Conservation (phyloP, 2,113 vertebrate genomes). For the Sander vitreus region DNA sequence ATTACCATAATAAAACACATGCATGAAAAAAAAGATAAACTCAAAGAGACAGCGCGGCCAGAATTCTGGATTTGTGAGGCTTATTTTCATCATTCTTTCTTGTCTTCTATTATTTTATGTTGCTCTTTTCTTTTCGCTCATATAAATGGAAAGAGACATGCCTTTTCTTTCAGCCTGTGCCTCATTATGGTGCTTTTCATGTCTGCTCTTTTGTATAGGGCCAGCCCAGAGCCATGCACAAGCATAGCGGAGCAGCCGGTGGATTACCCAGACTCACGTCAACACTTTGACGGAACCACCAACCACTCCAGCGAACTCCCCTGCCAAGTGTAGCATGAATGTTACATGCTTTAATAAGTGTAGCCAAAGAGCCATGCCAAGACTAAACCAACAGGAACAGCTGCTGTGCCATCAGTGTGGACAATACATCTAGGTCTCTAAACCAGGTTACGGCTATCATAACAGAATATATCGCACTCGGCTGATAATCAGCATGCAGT, state of each 20-base stretch:
- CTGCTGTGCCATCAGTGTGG: constrained; percentile 59
- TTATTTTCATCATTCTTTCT: constrained; percentile 83
- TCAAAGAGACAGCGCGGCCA: constrained; percentile 82
- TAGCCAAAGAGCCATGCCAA: constrained; percentile 68
- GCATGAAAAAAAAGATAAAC: constrained; percentile 80
- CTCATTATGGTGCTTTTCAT: constrained; percentile 84
- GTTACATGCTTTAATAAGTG: constrained; percentile 76
- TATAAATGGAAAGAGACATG: constrained; percentile 81
- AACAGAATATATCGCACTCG: constrained; percentile 55
- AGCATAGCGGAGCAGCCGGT: constrained; percentile 69
- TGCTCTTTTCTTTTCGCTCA: constrained; percentile 78
- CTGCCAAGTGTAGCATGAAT: constrained; percentile 63
- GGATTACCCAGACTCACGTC: constrained; percentile 74
- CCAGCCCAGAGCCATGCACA: constrained; percentile 63
- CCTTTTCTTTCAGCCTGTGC: constrained; percentile 80
- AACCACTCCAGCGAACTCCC: constrained; percentile 51
- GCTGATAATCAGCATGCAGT: constrained; percentile 53
- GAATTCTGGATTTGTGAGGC: constrained; percentile 79
- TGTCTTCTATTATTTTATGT: constrained; percentile 77
- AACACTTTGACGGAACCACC: constrained; percentile 55
- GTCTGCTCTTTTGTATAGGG: constrained; percentile 78
- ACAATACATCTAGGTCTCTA: constrained; percentile 70
- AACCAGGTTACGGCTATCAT: constrained; percentile 49
- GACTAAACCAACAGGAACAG: constrained; percentile 69
- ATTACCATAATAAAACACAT: constrained; percentile 85